Evolutionary conservation across 1,140 invertebrate genomes (phyloP).

Genomic region (Brachystomella parvula): DNA sequence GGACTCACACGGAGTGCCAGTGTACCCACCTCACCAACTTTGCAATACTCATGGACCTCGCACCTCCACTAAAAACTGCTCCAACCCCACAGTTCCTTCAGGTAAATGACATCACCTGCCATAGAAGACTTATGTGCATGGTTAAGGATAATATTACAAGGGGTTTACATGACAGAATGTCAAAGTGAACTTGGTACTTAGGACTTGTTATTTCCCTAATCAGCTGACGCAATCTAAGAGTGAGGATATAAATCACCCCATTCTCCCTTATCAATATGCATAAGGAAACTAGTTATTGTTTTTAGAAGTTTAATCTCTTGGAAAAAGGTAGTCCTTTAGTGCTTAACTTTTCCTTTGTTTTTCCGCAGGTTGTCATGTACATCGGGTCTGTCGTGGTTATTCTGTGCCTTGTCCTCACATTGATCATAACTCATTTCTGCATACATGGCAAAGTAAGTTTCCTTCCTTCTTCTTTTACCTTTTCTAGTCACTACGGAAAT

Average conservation of each 20-base stretch:
- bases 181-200: background rate
- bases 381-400: conserved; percentile 37
- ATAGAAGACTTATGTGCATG: background rate
- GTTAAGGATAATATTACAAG: background rate
- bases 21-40: conserved; percentile 98
- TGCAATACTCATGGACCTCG: conserved; percentile 84
- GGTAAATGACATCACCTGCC: conserved; percentile 17
- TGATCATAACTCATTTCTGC: conserved; percentile 38
- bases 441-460: conserved; percentile 38
- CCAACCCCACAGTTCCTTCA: conserved; percentile 48
- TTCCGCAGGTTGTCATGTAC: conserved; percentile 32
- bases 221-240: background rate
- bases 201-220: background rate
- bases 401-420: conserved; percentile 38
- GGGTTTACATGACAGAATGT: background rate
- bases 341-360: conserved; percentile 10
- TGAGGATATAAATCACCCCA: background rate
- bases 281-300: background rate
- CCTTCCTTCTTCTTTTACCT: background rate
- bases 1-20: conserved; percentile 79
- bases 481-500: background rate
- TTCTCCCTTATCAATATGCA: background rate
- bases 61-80: conserved; percentile 49
- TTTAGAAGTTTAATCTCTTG: background rate
- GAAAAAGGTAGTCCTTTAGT: background rate